Evolutionary conservation across 2,113 vertebrate species (phyloP), one percentile per base, ranked within the genome.

Genomic region (Dicentrarchus labrax): DNA sequence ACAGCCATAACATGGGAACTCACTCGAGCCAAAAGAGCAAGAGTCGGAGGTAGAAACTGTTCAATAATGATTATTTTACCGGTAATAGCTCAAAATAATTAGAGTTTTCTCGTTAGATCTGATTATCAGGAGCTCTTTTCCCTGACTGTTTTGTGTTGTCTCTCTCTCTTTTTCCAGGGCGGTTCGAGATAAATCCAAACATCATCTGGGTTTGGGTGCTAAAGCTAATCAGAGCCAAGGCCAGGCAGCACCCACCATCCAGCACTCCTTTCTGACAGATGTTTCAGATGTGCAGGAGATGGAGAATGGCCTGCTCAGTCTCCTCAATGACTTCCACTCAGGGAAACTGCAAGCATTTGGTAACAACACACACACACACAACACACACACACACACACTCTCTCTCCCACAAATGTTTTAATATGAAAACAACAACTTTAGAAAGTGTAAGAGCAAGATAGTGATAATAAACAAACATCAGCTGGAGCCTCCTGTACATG

Each of bases 221-320:
- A 93, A 90, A 94, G 89, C 88, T 57, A 94, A 0, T 91, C 97
- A 88, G 88, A 94, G 0, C 95, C 97, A 89, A 93, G 95, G 95
- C 10, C 96, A 97, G 86, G 72, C 96, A 2, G 94, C 96, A 2
- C 95, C 97, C 0, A 96, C 95, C 87, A 96, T 97, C 86, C 98
- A 99, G 89, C 98, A 99, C 93, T 98, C 98, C 19, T 99, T 99
- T 81, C 96, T 99, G 80, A 99, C 98, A 0, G 98, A 99, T 9
- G 98, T 99, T 9, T 99, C 98, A 0, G 98, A 99, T 16, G 98
- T 99, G 0, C 98, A 99, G 85, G 98, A 99, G 90, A 99, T 99
- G 98, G 98, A 99, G 91, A 97, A 97, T 17, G 98, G 98, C 11
- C 96, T 99, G 47, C 94, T 99, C 5, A 96, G 97, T 69, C 98